Conservation (phyloP, 2,797 vertebrate species). For the Hyperoplus immaculatus region DNA sequence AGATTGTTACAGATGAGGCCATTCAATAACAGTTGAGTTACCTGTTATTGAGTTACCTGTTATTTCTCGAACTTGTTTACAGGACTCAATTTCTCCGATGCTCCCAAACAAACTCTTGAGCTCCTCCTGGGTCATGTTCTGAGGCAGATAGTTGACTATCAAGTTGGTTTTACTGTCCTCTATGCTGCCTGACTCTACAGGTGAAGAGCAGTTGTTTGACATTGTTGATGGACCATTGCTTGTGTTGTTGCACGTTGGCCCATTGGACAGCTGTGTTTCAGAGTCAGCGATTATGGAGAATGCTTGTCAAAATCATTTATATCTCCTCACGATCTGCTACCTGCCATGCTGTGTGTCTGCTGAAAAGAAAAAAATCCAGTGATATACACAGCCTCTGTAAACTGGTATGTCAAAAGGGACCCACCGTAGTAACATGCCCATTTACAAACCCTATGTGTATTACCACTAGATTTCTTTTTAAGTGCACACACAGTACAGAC, state of each 20-base stretch:
- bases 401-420: no score
- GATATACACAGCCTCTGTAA: no score
- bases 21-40: constrained; percentile 78
- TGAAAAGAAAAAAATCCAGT: no score
- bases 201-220: constrained; percentile 96
- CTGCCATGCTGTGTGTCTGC: no score
- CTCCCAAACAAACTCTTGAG: constrained; percentile 98
- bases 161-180: constrained; percentile 99
- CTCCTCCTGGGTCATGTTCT: constrained; percentile 99
- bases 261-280: constrained; percentile 99
- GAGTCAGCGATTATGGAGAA: constrained; percentile 98
- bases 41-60: constrained; percentile 99
- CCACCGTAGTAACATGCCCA: no score
- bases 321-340: no score
- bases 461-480: no score
- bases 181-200: constrained; percentile 93
- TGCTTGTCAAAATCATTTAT: constrained; percentile 44
- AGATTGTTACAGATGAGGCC: constrained; percentile 17
- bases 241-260: constrained; percentile 96
- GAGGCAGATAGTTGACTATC: constrained; percentile 99
- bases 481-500: no score
- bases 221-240: constrained; percentile 93
- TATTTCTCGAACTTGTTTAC: constrained; percentile 98
- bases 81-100: constrained; percentile 99
- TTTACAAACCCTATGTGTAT: no score